Conservation (phyloP, 1,140 invertebrate genomes). For the Pollicipes pollicipes region DNA sequence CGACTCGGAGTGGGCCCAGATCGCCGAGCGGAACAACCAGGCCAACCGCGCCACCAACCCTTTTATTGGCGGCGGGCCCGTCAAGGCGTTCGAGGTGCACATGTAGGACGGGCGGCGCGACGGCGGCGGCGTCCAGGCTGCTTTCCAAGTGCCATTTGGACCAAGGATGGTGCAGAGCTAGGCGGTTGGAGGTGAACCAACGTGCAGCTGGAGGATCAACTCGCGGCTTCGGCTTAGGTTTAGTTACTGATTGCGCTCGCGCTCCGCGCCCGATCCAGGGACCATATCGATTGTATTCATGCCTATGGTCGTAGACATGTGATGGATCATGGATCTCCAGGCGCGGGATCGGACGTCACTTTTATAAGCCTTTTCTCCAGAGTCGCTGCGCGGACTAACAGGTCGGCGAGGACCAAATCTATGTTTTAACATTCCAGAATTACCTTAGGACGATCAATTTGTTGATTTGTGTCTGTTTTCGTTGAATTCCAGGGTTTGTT, state of each 20-base stretch:
- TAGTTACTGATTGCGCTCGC: not conserved
- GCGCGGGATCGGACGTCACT: not conserved
- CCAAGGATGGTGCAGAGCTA: not conserved
- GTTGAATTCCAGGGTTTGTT: not conserved
- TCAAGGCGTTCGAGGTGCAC: conserved; percentile 39
- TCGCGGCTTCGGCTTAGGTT: not conserved
- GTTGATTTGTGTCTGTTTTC: not conserved
- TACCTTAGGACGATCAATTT: not conserved
- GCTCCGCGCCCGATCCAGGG: too few relatives aligned
- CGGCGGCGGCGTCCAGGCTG: too few relatives aligned
- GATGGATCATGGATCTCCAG: not conserved
- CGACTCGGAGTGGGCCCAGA: conserved; percentile 66
- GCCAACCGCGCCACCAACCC: conserved; percentile 28
- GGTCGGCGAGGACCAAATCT: not conserved
- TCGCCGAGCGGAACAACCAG: conserved; percentile 24
- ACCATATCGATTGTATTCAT: not conserved
- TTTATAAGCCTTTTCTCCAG: not conserved
- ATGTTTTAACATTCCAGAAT: not conserved
- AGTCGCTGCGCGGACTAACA: not conserved
- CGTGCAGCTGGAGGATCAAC: not conserved
- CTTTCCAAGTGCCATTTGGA: too few relatives aligned
- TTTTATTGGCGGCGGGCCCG: conserved; percentile 28
- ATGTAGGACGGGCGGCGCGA: too few relatives aligned
- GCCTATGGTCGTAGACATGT: not conserved
- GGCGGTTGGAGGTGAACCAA: not conserved